Percentiles rank a stretch among this genome's conserved stretches.
Conservation (phyloP, 1,140 invertebrate genomes). For the Hycleus phaleratus region DNA sequence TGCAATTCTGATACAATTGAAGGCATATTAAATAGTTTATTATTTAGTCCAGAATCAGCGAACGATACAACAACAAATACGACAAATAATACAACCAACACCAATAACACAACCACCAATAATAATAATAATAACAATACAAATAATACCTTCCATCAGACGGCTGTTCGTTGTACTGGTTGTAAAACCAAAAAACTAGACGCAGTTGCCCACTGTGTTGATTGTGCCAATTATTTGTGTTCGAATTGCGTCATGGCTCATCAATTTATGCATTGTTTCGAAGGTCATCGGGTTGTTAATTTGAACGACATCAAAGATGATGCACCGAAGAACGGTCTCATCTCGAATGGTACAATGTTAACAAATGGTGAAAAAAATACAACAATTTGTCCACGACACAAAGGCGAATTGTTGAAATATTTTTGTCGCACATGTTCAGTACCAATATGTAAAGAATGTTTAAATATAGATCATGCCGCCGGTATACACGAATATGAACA, state of each 20-base stretch:
- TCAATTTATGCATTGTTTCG: slow-evolving; percentile 97
- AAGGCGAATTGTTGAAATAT: slow-evolving; percentile 80
- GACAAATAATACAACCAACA: too few relatives aligned
- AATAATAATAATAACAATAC: not conserved
- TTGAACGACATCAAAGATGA: slow-evolving; percentile 58
- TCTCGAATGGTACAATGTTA: slow-evolving; percentile 25
- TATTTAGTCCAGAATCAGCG: slow-evolving; percentile 50
- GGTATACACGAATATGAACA: slow-evolving; percentile 80
- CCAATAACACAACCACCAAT: too few relatives aligned
- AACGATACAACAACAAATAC: slow-evolving; percentile 5
- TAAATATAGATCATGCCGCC: slow-evolving; percentile 76
- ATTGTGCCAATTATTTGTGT: slow-evolving; percentile 92
- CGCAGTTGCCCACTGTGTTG: slow-evolving; percentile 85
- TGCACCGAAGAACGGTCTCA: slow-evolving; percentile 32
- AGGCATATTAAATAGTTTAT: slow-evolving; percentile 57
- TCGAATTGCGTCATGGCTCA: slow-evolving; percentile 96
- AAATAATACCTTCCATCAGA: not conserved
- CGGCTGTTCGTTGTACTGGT: slow-evolving; percentile 56
- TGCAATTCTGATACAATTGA: slow-evolving; percentile 66
- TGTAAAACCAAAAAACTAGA: slow-evolving; percentile 80
- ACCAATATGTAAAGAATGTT: slow-evolving; percentile 91
- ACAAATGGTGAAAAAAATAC: slow-evolving; percentile 54
- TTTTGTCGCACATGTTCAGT: slow-evolving; percentile 85
- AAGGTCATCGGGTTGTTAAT: slow-evolving; percentile 83
- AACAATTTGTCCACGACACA: slow-evolving; percentile 75